Base-by-base conservation (phyloP, 2,797 vertebrate genomes). In the Cottoperca gobio region DNA sequence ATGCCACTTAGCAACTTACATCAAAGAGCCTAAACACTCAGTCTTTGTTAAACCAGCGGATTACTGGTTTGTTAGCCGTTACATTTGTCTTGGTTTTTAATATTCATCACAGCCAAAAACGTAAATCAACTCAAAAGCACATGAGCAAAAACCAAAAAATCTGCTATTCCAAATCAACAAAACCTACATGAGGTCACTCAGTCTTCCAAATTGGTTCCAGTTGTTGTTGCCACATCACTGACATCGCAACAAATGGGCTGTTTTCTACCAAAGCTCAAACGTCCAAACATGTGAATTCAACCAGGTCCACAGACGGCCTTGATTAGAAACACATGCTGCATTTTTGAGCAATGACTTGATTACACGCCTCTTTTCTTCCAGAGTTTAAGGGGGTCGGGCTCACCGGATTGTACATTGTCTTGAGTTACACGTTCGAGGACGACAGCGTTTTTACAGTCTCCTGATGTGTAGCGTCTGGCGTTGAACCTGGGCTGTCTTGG, bases 301-400 rank as follows among this genome's bases (percentile, higher is more conserved):
- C 79, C 86, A 86, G 89, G 86, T 92, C 90, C 87, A 78, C 92
- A 92, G 85, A 88, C 82, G 74, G 72, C 60, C 58, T 40, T 91
- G 89, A 95, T 94, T 91, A 82, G 88, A 93, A 95, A 92, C 94
- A 95, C 93, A 93, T 95, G 94, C 81, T 89, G 89, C 94, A 94
- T 95, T 94, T 94, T 92, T 94, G 35, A 88, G 91, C 91, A 78
- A 84, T 94, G 94, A 94, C 92, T 93, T 89, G 87, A 94, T 94
- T 91, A 90, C 88, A 93, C 86, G 91, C 90, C 89, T 93, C 89
- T 84, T 84, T 91, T 87, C 86, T 89, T 57, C 71, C 68, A 48
- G 24, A 67, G 73, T 62, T 33, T 69, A 71, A 64, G 52, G 76
- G 70, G 71, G 66, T 37, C 26, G 53, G 37, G 1, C 43, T 70